Conservation (phyloP, 1,140 invertebrate species). For the Leguminivora glycinivorella region DNA sequence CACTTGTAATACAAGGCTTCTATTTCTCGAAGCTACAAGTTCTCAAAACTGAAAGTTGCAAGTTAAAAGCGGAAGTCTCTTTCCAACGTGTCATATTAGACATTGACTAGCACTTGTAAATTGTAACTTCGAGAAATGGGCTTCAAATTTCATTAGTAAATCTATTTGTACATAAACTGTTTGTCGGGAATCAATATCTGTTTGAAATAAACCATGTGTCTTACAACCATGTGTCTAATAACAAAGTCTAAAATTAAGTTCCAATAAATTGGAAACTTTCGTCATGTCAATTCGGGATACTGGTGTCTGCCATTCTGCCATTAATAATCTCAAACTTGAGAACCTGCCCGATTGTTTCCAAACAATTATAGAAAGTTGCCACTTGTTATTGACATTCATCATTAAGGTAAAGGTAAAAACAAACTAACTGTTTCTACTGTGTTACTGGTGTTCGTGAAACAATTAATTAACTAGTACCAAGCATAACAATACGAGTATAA, state of each 20-base stretch:
- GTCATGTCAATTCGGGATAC: background rate
- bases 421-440: background rate
- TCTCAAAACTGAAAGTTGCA: no score
- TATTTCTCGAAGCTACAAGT: no score
- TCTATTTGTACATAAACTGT: no score
- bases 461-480: no score
- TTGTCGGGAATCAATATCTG: background rate
- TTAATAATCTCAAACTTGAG: conserved; percentile 17
- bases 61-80: no score
- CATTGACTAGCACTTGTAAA: no score
- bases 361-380: background rate
- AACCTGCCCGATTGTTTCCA: background rate
- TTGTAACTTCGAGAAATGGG: no score
- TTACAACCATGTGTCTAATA: background rate
- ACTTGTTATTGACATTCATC: conserved; percentile 16
- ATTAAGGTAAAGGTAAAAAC: background rate
- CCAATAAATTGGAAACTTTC: background rate
- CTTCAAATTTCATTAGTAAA: no score
- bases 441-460: background rate
- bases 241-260: background rate
- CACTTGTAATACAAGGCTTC: no score
- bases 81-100: no score
- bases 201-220: background rate
- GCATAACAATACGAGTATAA: no score
- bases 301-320: conserved; percentile 13